These are phyloP conservation scores for Anthophora plumipes DNA, from an alignment of 2,888 invertebrate species.

Conservation along the genomic window DNA sequence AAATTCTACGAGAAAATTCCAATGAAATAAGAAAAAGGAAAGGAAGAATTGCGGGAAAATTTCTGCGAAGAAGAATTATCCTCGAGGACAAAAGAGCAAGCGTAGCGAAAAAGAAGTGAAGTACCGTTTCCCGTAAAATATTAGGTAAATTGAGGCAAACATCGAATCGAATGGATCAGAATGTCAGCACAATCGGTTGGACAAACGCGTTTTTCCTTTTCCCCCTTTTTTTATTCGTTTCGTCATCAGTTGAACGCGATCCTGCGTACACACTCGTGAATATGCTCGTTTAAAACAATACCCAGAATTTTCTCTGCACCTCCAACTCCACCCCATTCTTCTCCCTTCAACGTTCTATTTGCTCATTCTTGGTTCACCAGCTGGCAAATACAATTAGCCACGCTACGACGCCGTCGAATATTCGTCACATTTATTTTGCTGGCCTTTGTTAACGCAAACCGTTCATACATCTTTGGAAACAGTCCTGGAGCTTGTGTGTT, in stretches of 20 bases:
- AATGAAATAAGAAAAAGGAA: too few species aligned
- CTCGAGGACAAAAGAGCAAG: not conserved
- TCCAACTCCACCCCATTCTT: not conserved
- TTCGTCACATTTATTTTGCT: not conserved
- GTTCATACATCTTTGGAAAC: not conserved
- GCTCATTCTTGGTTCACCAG: conserved; percentile 8
- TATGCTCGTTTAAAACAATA: conserved; percentile 36
- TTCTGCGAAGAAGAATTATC: not conserved
- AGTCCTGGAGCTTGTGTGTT: too few species aligned
- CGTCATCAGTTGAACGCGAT: conserved; percentile 1
- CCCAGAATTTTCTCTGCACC: conserved; percentile 7
- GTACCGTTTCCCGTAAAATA: conserved; percentile 12
- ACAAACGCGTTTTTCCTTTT: too few species aligned
- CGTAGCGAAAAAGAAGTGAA: too few species aligned
- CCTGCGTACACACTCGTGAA: conserved; percentile 1
- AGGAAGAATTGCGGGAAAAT: not conserved
- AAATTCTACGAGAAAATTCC: too few species aligned
- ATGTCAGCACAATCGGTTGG: not conserved
- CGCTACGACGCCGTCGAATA: not conserved
- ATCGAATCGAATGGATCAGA: conserved; percentile 21
- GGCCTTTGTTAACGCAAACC: not conserved
- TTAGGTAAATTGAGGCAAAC: not conserved
- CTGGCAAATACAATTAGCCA: conserved; percentile 26
- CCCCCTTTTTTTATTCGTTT: conserved; percentile 14
- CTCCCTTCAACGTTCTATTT: not conserved